A percentile compares a stretch with the other conserved stretches of the same genome.
These are phyloP conservation scores for Luffia ferchaultella DNA, from an alignment of 2,888 invertebrate species.

Conservation along the genomic window DNA sequence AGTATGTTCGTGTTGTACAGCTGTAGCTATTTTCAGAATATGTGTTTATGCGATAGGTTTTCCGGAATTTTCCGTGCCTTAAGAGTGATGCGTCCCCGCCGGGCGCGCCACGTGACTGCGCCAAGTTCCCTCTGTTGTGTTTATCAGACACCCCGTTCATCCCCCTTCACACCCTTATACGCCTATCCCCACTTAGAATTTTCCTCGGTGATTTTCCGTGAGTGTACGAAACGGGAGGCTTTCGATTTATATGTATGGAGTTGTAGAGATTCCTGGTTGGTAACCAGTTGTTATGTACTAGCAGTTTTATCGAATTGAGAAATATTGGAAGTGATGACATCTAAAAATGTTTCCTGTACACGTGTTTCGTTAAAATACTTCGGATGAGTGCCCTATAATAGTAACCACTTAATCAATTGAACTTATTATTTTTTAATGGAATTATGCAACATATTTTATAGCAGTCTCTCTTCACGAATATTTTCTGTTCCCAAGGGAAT, in stretches of 20 bases:
- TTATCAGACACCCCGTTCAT: constrained; percentile 11
- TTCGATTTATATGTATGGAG: background rate
- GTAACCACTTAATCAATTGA: no score
- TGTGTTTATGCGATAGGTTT: background rate
- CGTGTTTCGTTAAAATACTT: no score
- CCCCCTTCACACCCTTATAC: background rate
- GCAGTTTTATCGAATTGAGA: background rate
- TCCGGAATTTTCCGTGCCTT: constrained; percentile 21
- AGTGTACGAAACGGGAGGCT: background rate
- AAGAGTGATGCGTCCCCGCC: constrained; percentile 65
- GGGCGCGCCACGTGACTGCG: constrained; percentile 62
- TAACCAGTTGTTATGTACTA: background rate
- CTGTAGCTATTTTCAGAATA: no score
- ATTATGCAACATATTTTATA: no score
- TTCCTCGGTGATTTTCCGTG: background rate
- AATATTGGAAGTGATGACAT: no score
- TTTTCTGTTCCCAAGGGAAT: no score
- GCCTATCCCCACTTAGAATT: constrained; percentile 2
- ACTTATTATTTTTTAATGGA: no score
- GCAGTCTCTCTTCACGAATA: no score
- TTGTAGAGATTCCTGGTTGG: background rate
- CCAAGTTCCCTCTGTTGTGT: constrained; percentile 10
- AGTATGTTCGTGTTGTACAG: no score
- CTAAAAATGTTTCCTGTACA: no score
- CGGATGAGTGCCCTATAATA: no score